Evolutionary conservation across 2,113 vertebrate genomes (phyloP).

Genomic region (Mastomys natalensis): DNA sequence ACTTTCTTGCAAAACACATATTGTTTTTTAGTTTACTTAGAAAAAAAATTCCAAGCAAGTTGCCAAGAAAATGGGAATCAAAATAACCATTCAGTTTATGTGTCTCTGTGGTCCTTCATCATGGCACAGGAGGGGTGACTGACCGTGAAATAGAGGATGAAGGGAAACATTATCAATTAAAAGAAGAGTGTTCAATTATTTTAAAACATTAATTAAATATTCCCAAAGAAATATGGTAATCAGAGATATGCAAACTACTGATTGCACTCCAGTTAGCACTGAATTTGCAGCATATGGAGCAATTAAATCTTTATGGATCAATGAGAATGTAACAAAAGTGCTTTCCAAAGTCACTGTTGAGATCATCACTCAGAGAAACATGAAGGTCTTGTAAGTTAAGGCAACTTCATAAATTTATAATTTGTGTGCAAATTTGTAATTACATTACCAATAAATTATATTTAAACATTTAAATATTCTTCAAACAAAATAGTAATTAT

Average conservation of each 20-base stretch:
- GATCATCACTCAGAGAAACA: slow-evolving; percentile 16
- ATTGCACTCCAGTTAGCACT: slow-evolving; percentile 69
- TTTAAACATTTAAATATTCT: not conserved
- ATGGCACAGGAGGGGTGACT: not conserved
- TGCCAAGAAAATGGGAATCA: slow-evolving; percentile 20
- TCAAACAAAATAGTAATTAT: slow-evolving; percentile 33
- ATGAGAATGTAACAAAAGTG: slow-evolving; percentile 64
- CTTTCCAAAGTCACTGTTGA: slow-evolving; percentile 68
- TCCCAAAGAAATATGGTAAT: slow-evolving; percentile 71
- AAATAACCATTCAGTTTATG: not conserved
- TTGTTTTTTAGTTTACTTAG: not conserved
- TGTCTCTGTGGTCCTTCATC: not conserved
- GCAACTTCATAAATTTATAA: not conserved
- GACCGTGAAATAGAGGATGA: not conserved
- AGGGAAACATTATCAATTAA: slow-evolving; percentile 44
- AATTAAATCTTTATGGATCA: slow-evolving; percentile 81
- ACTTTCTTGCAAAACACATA: not conserved
- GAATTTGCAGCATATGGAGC: slow-evolving; percentile 70
- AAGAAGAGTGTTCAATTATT: slow-evolving; percentile 60
- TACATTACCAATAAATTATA: not conserved
- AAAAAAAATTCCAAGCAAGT: not conserved
- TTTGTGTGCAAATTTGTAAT: not conserved
- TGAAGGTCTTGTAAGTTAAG: slow-evolving; percentile 46
- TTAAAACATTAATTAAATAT: slow-evolving; percentile 74
- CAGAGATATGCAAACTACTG: slow-evolving; percentile 69